Conservation (phyloP, 2,797 vertebrate species). For the Pipistrellus pipistrellus region DNA sequence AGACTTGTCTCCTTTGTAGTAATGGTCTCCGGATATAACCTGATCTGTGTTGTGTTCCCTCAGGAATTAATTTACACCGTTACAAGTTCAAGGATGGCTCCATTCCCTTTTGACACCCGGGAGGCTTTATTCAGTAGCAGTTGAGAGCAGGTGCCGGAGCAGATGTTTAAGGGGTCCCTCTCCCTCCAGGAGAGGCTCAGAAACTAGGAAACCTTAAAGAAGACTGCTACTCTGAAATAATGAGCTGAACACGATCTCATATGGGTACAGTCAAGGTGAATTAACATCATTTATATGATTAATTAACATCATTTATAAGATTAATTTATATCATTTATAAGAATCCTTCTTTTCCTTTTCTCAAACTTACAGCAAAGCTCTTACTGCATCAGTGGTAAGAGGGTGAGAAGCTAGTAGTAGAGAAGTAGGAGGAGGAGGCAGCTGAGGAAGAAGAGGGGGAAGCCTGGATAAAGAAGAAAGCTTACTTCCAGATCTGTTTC, state of each 20-base stretch:
- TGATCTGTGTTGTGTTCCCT: not conserved
- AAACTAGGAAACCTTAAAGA: not conserved
- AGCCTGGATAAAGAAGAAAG: not conserved
- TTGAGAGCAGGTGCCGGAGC: not conserved
- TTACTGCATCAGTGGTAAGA: slow-evolving; percentile 38
- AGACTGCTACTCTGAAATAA: not conserved
- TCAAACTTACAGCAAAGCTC: not conserved
- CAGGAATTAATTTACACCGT: not conserved
- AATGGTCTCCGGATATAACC: not conserved
- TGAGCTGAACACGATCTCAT: not conserved
- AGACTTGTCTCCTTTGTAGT: not conserved
- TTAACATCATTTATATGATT: not conserved
- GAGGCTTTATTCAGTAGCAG: not conserved
- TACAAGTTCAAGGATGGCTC: not conserved
- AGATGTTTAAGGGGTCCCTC: not conserved
- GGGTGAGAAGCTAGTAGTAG: slow-evolving; percentile 69
- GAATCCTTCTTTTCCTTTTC: not conserved
- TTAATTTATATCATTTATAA: not conserved
- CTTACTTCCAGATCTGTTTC: not conserved
- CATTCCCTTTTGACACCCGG: not conserved
- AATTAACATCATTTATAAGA: not conserved
- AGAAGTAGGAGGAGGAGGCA: slow-evolving; percentile 62
- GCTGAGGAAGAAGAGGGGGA: slow-evolving; percentile 44
- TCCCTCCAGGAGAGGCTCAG: not conserved
- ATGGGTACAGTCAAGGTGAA: not conserved